Conservation (phyloP, 2,888 invertebrate species). For the Sicus ferrugineus region DNA sequence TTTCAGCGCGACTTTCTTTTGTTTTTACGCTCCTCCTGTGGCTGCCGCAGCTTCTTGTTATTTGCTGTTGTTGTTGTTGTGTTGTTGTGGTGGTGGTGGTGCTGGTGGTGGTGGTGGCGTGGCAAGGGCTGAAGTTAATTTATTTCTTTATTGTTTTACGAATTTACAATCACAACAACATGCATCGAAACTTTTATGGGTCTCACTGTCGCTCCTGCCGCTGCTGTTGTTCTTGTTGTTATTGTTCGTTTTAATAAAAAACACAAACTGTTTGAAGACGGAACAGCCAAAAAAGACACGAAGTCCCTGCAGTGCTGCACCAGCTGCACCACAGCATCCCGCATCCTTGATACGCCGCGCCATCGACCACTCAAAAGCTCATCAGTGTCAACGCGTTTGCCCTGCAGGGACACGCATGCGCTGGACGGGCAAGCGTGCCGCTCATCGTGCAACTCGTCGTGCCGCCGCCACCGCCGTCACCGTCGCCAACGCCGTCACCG, state of each 20-base stretch:
- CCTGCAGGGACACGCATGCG: neutral
- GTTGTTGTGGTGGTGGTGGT: neutral
- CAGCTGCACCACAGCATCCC: slow-evolving; percentile 1
- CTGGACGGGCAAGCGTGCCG: neutral
- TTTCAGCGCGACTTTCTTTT: slow-evolving; percentile 13
- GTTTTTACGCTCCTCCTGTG: neutral
- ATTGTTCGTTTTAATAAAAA: neutral
- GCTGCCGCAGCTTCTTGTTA: neutral
- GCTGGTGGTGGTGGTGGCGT: neutral
- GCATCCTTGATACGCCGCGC: neutral
- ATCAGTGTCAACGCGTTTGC: slow-evolving; percentile 56
- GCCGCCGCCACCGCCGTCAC: neutral
- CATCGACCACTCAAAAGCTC: slow-evolving; percentile 44
- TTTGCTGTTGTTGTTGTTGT: slow-evolving; percentile 1
- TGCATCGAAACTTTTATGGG: slow-evolving; percentile 33
- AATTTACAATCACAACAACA: slow-evolving; percentile 49
- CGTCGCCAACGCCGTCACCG: neutral
- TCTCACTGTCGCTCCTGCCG: slow-evolving; percentile 15
- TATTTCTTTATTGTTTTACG: slow-evolving; percentile 65
- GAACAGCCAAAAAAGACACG: neutral
- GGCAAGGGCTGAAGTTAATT: slow-evolving; percentile 59
- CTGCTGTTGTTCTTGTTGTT: slow-evolving; percentile 17
- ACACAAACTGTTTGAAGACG: neutral
- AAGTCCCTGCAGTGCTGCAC: neutral
- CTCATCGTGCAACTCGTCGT: neutral